Conservation (phyloP, 2,888 invertebrate genomes). For the Salticus scenicus region DNA sequence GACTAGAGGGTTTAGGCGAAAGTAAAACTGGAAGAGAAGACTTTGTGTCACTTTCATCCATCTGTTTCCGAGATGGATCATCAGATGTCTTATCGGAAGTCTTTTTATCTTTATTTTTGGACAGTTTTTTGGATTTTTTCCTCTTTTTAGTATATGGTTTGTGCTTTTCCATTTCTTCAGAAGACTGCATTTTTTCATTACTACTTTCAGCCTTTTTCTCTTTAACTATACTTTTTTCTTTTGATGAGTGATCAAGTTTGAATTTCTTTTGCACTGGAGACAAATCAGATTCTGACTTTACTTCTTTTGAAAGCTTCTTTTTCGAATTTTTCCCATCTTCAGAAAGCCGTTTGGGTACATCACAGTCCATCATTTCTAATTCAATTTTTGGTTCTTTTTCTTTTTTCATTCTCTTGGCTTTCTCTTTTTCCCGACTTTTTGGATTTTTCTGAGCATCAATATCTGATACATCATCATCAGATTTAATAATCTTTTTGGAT, state of each 20-base stretch:
- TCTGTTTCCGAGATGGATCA: conserved; percentile 37
- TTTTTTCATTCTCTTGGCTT: conserved; percentile 66
- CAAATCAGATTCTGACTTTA: conserved; percentile 33
- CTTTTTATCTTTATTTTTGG: conserved; percentile 70
- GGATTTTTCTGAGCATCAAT: conserved; percentile 43
- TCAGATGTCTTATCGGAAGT: conserved; percentile 25
- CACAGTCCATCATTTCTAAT: conserved; percentile 46
- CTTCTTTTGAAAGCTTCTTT: conserved; percentile 53
- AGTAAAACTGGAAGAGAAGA: conserved; percentile 35
- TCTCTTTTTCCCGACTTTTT: conserved; percentile 70
- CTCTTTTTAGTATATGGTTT: conserved; percentile 69
- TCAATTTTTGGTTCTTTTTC: conserved; percentile 57
- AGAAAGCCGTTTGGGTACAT: not conserved
- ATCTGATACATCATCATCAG: conserved; percentile 72
- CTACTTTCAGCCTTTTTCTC: conserved; percentile 51
- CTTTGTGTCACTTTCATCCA: conserved; percentile 48
- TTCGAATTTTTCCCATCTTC: conserved; percentile 47
- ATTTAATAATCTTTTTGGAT: conserved; percentile 62
- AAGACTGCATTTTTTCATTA: conserved; percentile 48
- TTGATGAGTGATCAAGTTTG: conserved; percentile 28
- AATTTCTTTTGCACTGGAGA: conserved; percentile 40
- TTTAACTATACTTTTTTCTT: conserved; percentile 72
- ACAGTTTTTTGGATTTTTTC: conserved; percentile 70
- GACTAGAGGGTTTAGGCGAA: conserved; percentile 60
- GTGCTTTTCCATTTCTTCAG: conserved; percentile 61